Base-by-base conservation (phyloP, 23 tunicate genomes). In the Corella eumyota region DNA sequence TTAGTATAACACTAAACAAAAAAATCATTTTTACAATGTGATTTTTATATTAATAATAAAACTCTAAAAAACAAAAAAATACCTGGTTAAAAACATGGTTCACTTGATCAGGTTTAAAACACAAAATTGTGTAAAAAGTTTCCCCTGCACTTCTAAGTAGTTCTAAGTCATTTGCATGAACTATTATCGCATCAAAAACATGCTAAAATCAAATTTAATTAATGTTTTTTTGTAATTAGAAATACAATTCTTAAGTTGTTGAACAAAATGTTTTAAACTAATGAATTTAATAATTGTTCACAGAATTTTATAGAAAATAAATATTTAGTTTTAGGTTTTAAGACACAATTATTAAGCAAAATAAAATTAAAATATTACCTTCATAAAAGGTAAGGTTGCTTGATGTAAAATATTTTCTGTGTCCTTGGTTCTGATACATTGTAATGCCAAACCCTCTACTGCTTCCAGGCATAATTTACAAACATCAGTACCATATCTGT, bases 401-500 rank as follows among this genome's bases (percentile, higher is more conserved):
- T 19, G 37, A 46, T 76, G 83, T 40, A 76, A 63, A n/a, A n/a
- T n/a, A n/a, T n/a, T n/a, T n/a, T n/a, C n/a, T n/a, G n/a, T n/a
- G n/a, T n/a, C n/a, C n/a, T n/a, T n/a, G n/a, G 52, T 53, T 22
- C 48, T 63, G 4, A 19, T 2, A 32, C 77, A 75, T 2, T 75
- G 82, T 7, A 29, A 5, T 0, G 72, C 63, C 17, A 84, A 37
- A 55, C 77, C 66, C 37, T 63, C 68, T 2, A 84, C 38, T 2
- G 83, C 83, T 56, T 84, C 94, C 34, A 84, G 34, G 47, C 94
- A 75, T 57, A 84, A 70, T 52, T 84, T 84, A 50, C 83, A 84
- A 46, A 67, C 69, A 34, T 84, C 94, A 27, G 44, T 62, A 32
- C 94, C 94, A 64, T 75, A 75, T 37, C 82, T 75, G 30, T 13